Evolutionary conservation across 2,113 vertebrate genomes (phyloP), one percentile per base, ranked within the genome.

Genomic region (Syngnathus floridae): DNA sequence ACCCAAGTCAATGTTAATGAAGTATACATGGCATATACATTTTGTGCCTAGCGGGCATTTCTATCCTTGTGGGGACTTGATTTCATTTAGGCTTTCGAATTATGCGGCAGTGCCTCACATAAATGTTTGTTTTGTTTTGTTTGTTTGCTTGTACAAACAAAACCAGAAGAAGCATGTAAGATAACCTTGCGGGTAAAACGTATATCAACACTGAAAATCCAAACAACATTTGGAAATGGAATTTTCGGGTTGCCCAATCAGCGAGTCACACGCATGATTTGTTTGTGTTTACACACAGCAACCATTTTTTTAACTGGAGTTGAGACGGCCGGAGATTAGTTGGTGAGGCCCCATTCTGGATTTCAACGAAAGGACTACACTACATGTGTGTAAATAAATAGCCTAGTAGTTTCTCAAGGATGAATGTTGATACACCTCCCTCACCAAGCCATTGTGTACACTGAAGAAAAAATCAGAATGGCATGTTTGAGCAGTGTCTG

Each of bases 401-500:
- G 26, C 3, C 26, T 31, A 8, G 3, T 1, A 13, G 9, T 3
- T 51, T 21, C 17, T 51, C 7, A 51, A 46, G 9, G 8, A 36
- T 57, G n/a, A 9, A 57, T 36, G 14, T 7, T 21, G 56, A 52
- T 56, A 69, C 0, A 21, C 66, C 35, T 59, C 40, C 35, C 56
- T 43, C 43, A 64, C 36, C 46, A 58, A 69, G 9, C 31, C 43
- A 40, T 22, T 48, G 35, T 14, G 58, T 12, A 62, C 52, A 13
- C 26, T 54, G 14, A 67, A 68, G 64, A 35, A 36, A 60, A 67
- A 60, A 2, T 19, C 60, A 45, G 31, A 69, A 64, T 75, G 8
- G 17, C 16, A 60, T 40, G 4, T 9, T 61, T 61, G 38, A 67
- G 67, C 64, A 74, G 56, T 48, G 21, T 56, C 22, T 65, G 64